phyloP scores from a whole-genome alignment of 2,888 invertebrate species.

The Harpagoxenus sublaevis region DNA sequence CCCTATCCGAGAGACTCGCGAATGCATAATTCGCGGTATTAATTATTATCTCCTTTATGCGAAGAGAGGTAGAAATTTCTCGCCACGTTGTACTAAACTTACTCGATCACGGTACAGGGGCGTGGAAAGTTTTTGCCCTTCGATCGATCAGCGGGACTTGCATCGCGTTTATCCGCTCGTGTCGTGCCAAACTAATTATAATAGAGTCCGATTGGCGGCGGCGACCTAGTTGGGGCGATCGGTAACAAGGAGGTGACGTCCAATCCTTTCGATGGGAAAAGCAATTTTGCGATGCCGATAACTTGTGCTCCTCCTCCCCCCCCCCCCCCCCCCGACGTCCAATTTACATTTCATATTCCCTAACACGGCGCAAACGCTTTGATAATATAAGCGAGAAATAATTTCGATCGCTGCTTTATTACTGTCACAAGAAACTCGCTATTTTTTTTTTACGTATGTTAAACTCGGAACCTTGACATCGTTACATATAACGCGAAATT shows the following conservation, averaged over 20 bases:
- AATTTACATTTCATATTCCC: constrained; percentile 52
- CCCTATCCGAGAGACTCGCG: constrained; percentile 18
- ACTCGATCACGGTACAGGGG: background rate
- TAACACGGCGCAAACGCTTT: constrained; percentile 12
- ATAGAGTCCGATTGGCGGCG: constrained; percentile 32
- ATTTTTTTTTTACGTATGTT: background rate
- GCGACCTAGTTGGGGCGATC: constrained; percentile 17
- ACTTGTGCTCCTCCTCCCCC: constrained; percentile 1
- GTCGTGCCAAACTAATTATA: constrained; percentile 44
- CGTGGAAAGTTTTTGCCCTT: constrained; percentile 5
- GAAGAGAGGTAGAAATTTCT: constrained; percentile 23
- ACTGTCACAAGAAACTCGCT: background rate
- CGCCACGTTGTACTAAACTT: constrained; percentile 14
- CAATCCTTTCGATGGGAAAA: constrained; percentile 33
- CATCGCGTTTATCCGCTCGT: constrained; percentile 13
- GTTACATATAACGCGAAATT: background rate
- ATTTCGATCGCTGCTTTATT: constrained; percentile 4
- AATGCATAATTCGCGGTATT: constrained; percentile 43
- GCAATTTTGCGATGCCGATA: constrained; percentile 47
- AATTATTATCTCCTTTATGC: constrained; percentile 29
- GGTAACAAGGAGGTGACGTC: constrained; percentile 27
- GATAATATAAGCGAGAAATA: constrained; percentile 9
- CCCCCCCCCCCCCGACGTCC: background rate
- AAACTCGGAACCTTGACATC: background rate
- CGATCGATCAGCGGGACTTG: constrained; percentile 12